Base-by-base conservation (phyloP, 2,113 vertebrate genomes). In the Pelodiscus sinensis region DNA sequence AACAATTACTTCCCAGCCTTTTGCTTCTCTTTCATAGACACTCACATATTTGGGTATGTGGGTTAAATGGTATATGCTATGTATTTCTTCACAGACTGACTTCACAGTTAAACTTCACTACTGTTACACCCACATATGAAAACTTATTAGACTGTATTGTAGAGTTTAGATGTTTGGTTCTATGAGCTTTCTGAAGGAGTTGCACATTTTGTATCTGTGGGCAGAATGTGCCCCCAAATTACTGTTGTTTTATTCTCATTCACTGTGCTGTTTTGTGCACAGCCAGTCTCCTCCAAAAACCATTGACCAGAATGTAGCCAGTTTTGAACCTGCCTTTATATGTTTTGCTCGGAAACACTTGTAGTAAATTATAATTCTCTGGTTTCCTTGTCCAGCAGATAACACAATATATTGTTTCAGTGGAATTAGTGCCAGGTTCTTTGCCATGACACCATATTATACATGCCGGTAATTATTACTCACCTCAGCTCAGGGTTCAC, bases 401-500 rank as follows among this genome's bases (percentile, higher is more conserved):
- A 54, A 56, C 22, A 5, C 1, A 1, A n/a, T 8, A 35, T 71
- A 35, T 35, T 0, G 0, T n/a, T 8, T 1, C 0, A 44, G 13
- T 1, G 54, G 19, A 79, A 65, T 31, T 1, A 54, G 9, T 54
- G 21, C 8, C 1, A 38, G 18, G 10, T 19, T 60, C 54, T 54
- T 7, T 8, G 3, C 31, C 10, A 21, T 50, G 8, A 50, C 0
- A 2, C 16, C 58, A 4, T 51, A 79, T 29, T 71, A 4, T 5
- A 52, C 65, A 13, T 0, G 1, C 10, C 14, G 5, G 3, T 11
- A 14, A n/a, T 38, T 29, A 0, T 14, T 78, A 95, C 98, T 97
- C 94, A 98, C 98, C 97, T 79, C 84, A 97, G 85, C 71, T 92
- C 92, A 0, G 96, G 93, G 85, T 84, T 65, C 31, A 92, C 6